Conservation (phyloP, 2,888 invertebrate species). For the Fragum fragum region DNA sequence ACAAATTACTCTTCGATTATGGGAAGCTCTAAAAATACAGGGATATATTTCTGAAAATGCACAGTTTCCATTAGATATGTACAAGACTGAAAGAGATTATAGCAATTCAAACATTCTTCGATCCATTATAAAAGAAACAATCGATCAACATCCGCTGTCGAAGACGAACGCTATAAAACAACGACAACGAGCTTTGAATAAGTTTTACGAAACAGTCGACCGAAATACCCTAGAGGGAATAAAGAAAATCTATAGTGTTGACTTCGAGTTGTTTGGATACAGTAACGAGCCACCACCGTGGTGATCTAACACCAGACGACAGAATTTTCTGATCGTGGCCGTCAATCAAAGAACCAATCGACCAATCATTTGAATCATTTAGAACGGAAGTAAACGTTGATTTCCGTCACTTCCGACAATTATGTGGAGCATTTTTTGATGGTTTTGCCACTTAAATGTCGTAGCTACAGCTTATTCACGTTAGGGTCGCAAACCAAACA, state of each 20-base stretch:
- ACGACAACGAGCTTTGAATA: background rate
- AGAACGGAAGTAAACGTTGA: too few species aligned
- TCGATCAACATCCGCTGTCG: background rate
- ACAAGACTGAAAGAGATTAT: background rate
- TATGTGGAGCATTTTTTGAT: too few species aligned
- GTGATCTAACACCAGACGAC: too few species aligned
- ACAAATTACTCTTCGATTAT: background rate
- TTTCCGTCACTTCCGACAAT: too few species aligned
- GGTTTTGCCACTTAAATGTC: too few species aligned
- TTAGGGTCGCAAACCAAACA: too few species aligned
- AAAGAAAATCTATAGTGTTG: background rate
- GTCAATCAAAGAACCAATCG: too few species aligned
- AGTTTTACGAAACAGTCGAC: background rate
- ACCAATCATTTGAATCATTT: too few species aligned
- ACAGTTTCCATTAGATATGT: background rate
- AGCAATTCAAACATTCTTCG: background rate
- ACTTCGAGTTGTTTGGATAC: slow-evolving; percentile 20
- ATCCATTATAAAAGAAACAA: background rate
- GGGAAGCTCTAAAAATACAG: background rate
- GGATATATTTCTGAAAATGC: background rate
- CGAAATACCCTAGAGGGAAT: background rate
- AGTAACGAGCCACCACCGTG: slow-evolving; percentile 12
- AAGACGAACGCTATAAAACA: background rate
- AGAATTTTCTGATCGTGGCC: too few species aligned
- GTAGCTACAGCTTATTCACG: too few species aligned